Evolutionary conservation across 1,140 invertebrate genomes (phyloP), one percentile per base, ranked within the genome.

Genomic region (Rhopalosiphum padi): DNA sequence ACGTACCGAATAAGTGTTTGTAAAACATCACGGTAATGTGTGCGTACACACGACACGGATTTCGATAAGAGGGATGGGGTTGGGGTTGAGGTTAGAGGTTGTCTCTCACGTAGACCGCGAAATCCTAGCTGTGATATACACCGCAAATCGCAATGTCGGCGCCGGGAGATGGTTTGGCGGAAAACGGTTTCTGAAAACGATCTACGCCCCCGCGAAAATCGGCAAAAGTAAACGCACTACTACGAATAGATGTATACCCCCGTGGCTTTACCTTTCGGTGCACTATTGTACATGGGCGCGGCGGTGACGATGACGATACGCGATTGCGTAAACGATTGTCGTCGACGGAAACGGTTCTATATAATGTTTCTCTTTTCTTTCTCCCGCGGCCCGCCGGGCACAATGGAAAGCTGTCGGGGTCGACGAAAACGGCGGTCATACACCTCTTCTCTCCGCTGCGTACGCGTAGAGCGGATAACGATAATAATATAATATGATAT

Each of bases 341-440:
- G 43, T 68, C 89, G 89, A 68, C 41, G 89, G 60, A 90, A 90
- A 90, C 55, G 51, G 53, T 90, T 91, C 23, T 8, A 30, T 77
- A n/a, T 68, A 4, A 46, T 46, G 41, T 86, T 83, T 83, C 35
- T 83, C n/a, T n/a, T 77, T 77, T 68, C 1, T 68, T 60, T 83
- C 51, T 92, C 8, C 6, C 25, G 35, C 3, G 8, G 15, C 89
- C 9, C 23, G 15, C n/a, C 48, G 48, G 21, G 43, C 48, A 77
- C 90, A 77, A 77, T 91, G 90, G 55, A 91, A 91, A 90, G 60
- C 90, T 22, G 55, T 91, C 55, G 90, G 55, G 55, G 90, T 68
- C 43, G 41, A 22, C 55, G 60, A 86, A 85, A 85, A 53, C 48
- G 87, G 46, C n/a, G 46, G 30, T 86, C 60, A n/a, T 77, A n/a